Evolutionary conservation across 2,888 invertebrate species (phyloP).

Genomic region (Cheiracanthium punctorium): DNA sequence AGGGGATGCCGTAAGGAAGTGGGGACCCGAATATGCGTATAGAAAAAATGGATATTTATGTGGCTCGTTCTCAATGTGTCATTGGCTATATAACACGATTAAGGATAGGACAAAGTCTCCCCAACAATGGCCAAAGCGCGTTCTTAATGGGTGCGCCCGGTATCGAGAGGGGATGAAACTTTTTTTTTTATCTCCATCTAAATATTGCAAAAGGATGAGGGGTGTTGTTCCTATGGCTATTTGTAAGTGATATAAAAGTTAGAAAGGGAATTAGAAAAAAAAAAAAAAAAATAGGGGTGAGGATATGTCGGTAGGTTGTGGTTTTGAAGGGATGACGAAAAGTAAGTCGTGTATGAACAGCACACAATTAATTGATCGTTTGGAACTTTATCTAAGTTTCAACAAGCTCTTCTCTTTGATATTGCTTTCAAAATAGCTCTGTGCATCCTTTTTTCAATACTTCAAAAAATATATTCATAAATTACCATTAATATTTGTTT

Average conservation of each 20-base stretch:
- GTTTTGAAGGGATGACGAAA: not conserved
- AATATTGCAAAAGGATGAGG: slow-evolving; percentile 39
- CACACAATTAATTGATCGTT: too few relatives aligned
- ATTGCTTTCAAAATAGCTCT: too few relatives aligned
- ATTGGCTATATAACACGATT: slow-evolving; percentile 67
- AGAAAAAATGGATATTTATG: slow-evolving; percentile 52
- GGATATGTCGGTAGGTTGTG: slow-evolving; percentile 30
- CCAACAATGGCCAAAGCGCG: slow-evolving; percentile 20
- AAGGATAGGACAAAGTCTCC: slow-evolving; percentile 41
- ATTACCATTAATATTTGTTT: too few relatives aligned
- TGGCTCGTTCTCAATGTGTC: slow-evolving; percentile 61
- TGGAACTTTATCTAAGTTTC: too few relatives aligned
- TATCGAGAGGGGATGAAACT: not conserved
- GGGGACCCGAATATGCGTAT: slow-evolving; percentile 26
- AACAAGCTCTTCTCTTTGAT: too few relatives aligned
- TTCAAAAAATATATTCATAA: too few relatives aligned
- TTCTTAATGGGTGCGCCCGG: slow-evolving; percentile 35
- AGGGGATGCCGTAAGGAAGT: slow-evolving; percentile 31
- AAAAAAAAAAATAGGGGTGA: slow-evolving; percentile 44
- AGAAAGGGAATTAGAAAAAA: slow-evolving; percentile 48
- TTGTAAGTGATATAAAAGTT: slow-evolving; percentile 54
- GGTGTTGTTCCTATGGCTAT: slow-evolving; percentile 36
- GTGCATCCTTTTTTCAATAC: too few relatives aligned
- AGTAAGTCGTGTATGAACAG: not conserved
- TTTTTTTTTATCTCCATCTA: not conserved